Evolutionary conservation across 2,888 invertebrate genomes (phyloP).

Genomic region (Drosophila emarginata): DNA sequence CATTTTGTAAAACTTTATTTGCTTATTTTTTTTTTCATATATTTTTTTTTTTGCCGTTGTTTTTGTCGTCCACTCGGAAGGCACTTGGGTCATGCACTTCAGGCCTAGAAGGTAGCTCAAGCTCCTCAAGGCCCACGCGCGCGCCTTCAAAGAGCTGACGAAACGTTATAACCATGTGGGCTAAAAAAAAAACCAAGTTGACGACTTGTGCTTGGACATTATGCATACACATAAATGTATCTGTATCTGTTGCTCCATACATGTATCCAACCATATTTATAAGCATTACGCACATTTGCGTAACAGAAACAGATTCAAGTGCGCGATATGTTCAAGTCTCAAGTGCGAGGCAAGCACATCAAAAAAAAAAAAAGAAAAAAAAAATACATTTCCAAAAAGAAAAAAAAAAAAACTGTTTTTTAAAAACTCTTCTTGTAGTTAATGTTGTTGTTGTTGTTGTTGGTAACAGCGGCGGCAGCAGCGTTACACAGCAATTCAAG

Average conservation of each 20-base stretch:
- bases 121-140: constrained; percentile 72
- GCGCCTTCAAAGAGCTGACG: constrained; percentile 43
- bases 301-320: constrained; percentile 75
- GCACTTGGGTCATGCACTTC: constrained; percentile 50
- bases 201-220: too few species aligned
- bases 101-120: constrained; percentile 63
- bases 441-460: constrained; percentile 25
- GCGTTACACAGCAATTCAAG: constrained; percentile 70
- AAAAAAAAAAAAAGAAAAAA: constrained; percentile 15
- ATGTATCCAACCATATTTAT: constrained; percentile 59
- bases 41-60: constrained; percentile 19
- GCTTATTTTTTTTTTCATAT: background rate
- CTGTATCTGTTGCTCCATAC: background rate
- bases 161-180: constrained; percentile 61
- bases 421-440: constrained; percentile 35
- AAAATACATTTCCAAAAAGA: constrained; percentile 14
- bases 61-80: constrained; percentile 60
- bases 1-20: constrained; percentile 58
- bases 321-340: constrained; percentile 66
- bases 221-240: constrained; percentile 13
- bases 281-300: constrained; percentile 77
- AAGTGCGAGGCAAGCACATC: constrained; percentile 57
- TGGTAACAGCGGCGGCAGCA: constrained; percentile 32
- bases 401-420: constrained; percentile 44
- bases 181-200: constrained; percentile 7